These are phyloP conservation scores for Scophthalmus maximus DNA, from an alignment of 2,113 vertebrate species.

Conservation along the genomic window DNA sequence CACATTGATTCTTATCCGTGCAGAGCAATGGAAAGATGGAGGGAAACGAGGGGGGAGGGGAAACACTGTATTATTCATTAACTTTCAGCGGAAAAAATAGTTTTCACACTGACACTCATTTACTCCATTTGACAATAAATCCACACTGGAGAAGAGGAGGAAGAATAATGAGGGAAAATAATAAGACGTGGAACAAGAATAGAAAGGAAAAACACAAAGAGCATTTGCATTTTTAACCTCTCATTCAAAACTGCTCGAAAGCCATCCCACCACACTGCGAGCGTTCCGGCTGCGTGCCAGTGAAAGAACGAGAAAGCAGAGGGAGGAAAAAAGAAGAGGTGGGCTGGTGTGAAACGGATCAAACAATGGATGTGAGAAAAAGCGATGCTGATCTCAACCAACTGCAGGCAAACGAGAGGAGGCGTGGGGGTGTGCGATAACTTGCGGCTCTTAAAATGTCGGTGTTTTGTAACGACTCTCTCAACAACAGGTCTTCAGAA, in stretches of 20 bases:
- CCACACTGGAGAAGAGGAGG: conserved; percentile 30
- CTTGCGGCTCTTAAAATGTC: conserved; percentile 67
- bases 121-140: conserved; percentile 41
- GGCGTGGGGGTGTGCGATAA: conserved; percentile 66
- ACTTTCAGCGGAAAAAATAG: conserved; percentile 21
- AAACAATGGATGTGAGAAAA: conserved; percentile 78
- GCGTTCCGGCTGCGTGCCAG: conserved; percentile 60
- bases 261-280: conserved; percentile 64
- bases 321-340: conserved; percentile 73
- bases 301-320: conserved; percentile 69
- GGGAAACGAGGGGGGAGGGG: conserved; percentile 16
- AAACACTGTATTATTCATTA: conserved; percentile 54
- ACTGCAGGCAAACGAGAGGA: conserved; percentile 65
- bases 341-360: conserved; percentile 78
- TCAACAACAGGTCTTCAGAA: conserved; percentile 41
- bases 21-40: conserved; percentile 22
- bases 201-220: conserved; percentile 45
- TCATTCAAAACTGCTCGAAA: conserved; percentile 65
- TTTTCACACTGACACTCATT: conserved; percentile 56
- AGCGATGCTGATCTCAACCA: conserved; percentile 66
- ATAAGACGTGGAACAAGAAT: conserved; percentile 54
- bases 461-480: conserved; percentile 61
- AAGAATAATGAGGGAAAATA: conserved; percentile 31
- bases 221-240: conserved; percentile 68
- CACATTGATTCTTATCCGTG: conserved; percentile 49